phyloP scores from a whole-genome alignment of 2,888 invertebrate species.

The Liposcelis brunnea region DNA sequence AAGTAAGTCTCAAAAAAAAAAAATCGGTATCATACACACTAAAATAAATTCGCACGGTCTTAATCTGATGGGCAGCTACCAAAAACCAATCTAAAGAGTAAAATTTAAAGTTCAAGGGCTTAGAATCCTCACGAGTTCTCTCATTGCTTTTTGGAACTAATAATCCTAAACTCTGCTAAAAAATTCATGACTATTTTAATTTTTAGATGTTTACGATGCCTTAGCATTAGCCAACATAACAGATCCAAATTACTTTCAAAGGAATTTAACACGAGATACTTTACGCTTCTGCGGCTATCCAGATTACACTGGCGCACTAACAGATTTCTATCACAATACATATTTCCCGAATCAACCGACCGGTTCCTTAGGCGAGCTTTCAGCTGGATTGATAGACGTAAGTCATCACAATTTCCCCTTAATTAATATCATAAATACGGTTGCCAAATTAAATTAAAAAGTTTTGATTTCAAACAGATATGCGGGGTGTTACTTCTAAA shows the following conservation, averaged over 20 bases:
- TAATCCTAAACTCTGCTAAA: too few species aligned
- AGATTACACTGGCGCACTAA: background rate
- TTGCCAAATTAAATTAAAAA: background rate
- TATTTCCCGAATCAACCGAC: slow-evolving; percentile 14
- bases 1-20: slow-evolving; percentile 24
- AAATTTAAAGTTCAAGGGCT: too few species aligned
- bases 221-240: slow-evolving; percentile 16
- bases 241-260: slow-evolving; percentile 18
- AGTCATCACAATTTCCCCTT: too few species aligned
- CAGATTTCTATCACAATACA: background rate
- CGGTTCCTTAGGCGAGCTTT: background rate
- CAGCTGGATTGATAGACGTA: slow-evolving; percentile 2
- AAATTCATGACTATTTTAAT: background rate
- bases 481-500: slow-evolving; percentile 30
- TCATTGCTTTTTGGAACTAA: too few species aligned
- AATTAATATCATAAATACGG: too few species aligned
- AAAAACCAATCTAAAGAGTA: too few species aligned
- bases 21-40: too few species aligned
- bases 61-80: background rate
- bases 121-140: too few species aligned
- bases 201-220: slow-evolving; percentile 22
- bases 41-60: background rate
- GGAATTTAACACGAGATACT: slow-evolving; percentile 18
- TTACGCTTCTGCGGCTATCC: slow-evolving; percentile 20
- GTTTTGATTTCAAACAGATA: slow-evolving; percentile 22